Evolutionary conservation across 2,113 vertebrate species (phyloP).

Genomic region (Bambusicola thoracicus): DNA sequence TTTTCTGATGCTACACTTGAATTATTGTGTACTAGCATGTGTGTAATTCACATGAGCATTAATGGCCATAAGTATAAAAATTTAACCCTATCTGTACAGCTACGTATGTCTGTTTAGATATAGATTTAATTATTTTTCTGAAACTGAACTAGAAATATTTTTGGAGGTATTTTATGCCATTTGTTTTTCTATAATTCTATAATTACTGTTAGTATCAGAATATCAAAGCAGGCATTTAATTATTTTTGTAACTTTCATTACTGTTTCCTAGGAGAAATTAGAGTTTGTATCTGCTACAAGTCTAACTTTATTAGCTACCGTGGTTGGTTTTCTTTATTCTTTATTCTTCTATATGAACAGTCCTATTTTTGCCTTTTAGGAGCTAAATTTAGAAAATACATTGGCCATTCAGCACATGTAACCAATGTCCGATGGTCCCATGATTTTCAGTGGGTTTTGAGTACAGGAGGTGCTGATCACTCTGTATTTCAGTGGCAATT

Average conservation of each 20-base stretch:
- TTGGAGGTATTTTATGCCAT: neutral
- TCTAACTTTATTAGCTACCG: neutral
- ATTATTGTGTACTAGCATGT: neutral
- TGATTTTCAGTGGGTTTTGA: slow-evolving; percentile 95
- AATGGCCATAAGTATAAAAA: neutral
- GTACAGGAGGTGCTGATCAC: slow-evolving; percentile 95
- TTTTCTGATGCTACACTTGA: neutral
- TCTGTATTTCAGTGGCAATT: slow-evolving; percentile 98
- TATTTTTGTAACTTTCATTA: neutral
- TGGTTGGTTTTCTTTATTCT: neutral
- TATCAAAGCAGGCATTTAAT: neutral
- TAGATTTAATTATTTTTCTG: neutral
- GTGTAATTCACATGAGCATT: neutral
- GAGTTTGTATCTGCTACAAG: neutral
- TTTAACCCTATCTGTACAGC: neutral
- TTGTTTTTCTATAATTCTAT: neutral
- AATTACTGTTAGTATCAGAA: neutral
- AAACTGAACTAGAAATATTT: neutral
- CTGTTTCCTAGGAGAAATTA: neutral
- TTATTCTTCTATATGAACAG: neutral
- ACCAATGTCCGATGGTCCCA: slow-evolving; percentile 96
- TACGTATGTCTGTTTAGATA: neutral
- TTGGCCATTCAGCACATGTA: slow-evolving; percentile 96
- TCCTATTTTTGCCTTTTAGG: slow-evolving; percentile 73
- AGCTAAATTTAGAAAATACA: slow-evolving; percentile 95